phyloP scores from a whole-genome alignment of 2,797 vertebrate species.

The Manis crassicaudata region DNA sequence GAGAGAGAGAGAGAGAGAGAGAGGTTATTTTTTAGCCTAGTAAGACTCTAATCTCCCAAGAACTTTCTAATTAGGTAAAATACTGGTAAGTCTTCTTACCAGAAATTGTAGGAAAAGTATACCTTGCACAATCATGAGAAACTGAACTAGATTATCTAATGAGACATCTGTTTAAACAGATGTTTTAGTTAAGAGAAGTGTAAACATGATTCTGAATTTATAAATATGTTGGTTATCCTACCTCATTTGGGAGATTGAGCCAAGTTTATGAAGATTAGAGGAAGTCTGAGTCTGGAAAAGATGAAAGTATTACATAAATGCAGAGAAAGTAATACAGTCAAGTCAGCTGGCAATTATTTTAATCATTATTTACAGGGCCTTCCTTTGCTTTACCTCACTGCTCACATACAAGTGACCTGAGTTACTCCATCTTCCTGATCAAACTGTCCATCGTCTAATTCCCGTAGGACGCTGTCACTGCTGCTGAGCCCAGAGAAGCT shows the following conservation, averaged over 20 bases:
- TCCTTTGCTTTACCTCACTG: conserved; percentile 55
- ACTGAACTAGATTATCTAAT: conserved; percentile 4
- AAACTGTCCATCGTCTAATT: conserved; percentile 93
- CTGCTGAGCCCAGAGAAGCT: conserved; percentile 90
- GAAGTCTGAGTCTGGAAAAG: conserved; percentile 45
- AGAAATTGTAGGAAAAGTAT: not conserved
- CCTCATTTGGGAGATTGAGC: not conserved
- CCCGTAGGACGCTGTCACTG: conserved; percentile 89
- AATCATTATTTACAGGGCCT: conserved; percentile 72
- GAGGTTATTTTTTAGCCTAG: conserved; percentile 8
- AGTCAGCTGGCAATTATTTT: not conserved
- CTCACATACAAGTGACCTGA: conserved; percentile 97
- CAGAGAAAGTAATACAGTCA: conserved; percentile 48
- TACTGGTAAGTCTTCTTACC: not conserved
- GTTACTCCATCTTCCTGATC: conserved; percentile 96
- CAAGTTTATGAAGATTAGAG: not conserved
- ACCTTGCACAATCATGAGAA: conserved; percentile 19
- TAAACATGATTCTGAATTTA: conserved; percentile 52
- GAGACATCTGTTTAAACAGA: conserved; percentile 23
- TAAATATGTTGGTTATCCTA: conserved; percentile 34
- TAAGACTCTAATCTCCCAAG: conserved; percentile 34
- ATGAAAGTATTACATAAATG: conserved; percentile 42
- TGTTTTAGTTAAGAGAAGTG: conserved; percentile 36
- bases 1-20: not conserved
- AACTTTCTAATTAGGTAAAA: not conserved